phyloP scores from a whole-genome alignment of 2,797 vertebrate species.

The Triplophysa yarkandensis region DNA sequence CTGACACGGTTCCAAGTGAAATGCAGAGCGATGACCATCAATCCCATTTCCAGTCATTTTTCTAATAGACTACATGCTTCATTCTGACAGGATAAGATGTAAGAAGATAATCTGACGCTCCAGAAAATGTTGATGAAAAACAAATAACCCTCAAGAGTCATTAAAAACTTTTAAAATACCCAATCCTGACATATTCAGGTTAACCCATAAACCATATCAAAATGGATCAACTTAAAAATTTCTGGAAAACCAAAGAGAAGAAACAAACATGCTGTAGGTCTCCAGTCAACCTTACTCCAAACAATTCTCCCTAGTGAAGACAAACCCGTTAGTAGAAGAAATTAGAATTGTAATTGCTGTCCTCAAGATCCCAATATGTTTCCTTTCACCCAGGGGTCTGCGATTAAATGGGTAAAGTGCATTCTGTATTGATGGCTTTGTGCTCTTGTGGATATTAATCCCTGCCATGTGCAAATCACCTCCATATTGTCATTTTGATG shows the following conservation, averaged over 20 bases:
- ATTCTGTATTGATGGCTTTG: constrained; percentile 63
- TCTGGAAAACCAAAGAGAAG: neutral
- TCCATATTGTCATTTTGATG: constrained; percentile 68
- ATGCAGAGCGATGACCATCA: constrained; percentile 57
- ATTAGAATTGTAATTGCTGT: constrained; percentile 62
- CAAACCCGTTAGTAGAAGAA: constrained; percentile 65
- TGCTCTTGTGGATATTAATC: constrained; percentile 67
- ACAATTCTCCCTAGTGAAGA: constrained; percentile 40
- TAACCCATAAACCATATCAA: neutral
- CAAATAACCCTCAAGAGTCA: neutral
- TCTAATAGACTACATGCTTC: constrained; percentile 26
- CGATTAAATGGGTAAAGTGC: constrained; percentile 43
- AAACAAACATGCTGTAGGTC: constrained; percentile 31
- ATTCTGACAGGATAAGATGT: constrained; percentile 39
- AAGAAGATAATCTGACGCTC: constrained; percentile 36
- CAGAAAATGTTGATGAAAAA: neutral
- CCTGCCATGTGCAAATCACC: constrained; percentile 66
- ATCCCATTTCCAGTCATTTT: constrained; percentile 30
- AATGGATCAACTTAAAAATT: neutral
- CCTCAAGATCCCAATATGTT: constrained; percentile 66
- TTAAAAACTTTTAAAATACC: neutral
- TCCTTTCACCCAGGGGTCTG: constrained; percentile 58
- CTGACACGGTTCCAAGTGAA: constrained; percentile 63
- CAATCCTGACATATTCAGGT: neutral
- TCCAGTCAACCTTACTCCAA: constrained; percentile 29